Evolutionary conservation across 2,888 invertebrate genomes (phyloP), one percentile per base, ranked within the genome.

Genomic region (Tetramorium bicarinatum): DNA sequence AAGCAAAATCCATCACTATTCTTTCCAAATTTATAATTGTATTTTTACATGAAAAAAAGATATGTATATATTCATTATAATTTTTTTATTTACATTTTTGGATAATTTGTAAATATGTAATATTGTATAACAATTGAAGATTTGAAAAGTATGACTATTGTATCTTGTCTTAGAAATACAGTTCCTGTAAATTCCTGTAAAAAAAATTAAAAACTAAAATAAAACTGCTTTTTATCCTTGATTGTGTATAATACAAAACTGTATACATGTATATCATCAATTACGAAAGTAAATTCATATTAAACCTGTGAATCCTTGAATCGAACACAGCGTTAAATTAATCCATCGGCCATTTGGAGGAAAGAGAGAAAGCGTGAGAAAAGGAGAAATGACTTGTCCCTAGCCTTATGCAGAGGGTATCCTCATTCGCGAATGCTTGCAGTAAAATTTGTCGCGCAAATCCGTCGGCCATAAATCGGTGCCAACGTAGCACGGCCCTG

Each of bases 361-460:
- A 61, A 34, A n/a, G 18, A 64, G 25, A 52, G 38, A 62, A 74
- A 75, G 61, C n/a, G 49, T 38, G 76, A 76, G 52, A 54, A 76
- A 47, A 56, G 21, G 4, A 76, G 66, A 38, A 49, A 67, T 56
- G n/a, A 21, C 54, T 56, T 44, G 56, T 34, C 4, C 25, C 66
- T 29, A n/a, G 62, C 49, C 34, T 62, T 52, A 41, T 66, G 29
- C 41, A n/a, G 62, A 38, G 25, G 18, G 11, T 47, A 81, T 84
- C 49, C 85, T 80, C 66, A 86, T 86, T 69, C 88, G 85, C 83
- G 85, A 85, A 87, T 85, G 85, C 84, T 89, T 85, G 87, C 87
- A 85, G 85, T 90, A 87, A 90, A 90, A 90, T 90, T 90, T 90
- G 90, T 90, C 90, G 87, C 85, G 85, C 85, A 85, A 88, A 90